Base-by-base conservation (phyloP, 2,888 invertebrate genomes). In the Latheticus oryzae region DNA sequence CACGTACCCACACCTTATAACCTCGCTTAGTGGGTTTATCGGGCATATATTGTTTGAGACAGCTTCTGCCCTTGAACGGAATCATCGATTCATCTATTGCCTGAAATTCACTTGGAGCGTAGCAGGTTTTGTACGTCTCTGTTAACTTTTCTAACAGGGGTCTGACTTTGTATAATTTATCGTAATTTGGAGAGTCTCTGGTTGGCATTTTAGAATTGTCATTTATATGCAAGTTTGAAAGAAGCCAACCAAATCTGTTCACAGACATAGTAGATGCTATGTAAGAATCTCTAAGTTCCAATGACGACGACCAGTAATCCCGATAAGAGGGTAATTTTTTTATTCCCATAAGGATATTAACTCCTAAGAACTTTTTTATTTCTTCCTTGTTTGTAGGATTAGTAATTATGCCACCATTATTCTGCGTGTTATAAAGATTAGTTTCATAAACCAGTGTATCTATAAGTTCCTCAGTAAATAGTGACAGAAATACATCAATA, bases 21-120 rank as follows among this genome's bases (percentile, higher is more conserved):
- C 72, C 72, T 13, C 72, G 58, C 64, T 72, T 73, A 58, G 68
- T 68, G 11, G 69, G 69, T 62, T 73, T 72, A 45, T 65, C 67
- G 21, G 70, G 71, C 43, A 73, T 64, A 62, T 69, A 73, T 57
- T 73, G 70, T 60, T 69, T 71, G 24, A 72, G 37, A 3, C 32
- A 11, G 15, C 30, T 32, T 8, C 61, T 8, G 2, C 63, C 64
- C 50, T 65, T 67, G 43, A 67, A 67, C 26, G 53, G 52, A 4
- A 67, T 58, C 64, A 67, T 67, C 2, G 61, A 61, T 57, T 68
- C 66, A 52, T 66, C 66, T 21, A 66, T 30, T 21, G 63, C 48
- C 15, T 58, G 7, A 17, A 48, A 23, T 59, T 60, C 21, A 28
- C 32, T 45, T 23, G 64, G 64, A 7, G 38, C 48, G n/a, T 54